Conservation (phyloP, 2,888 invertebrate species). For the Eudemis profundana region DNA sequence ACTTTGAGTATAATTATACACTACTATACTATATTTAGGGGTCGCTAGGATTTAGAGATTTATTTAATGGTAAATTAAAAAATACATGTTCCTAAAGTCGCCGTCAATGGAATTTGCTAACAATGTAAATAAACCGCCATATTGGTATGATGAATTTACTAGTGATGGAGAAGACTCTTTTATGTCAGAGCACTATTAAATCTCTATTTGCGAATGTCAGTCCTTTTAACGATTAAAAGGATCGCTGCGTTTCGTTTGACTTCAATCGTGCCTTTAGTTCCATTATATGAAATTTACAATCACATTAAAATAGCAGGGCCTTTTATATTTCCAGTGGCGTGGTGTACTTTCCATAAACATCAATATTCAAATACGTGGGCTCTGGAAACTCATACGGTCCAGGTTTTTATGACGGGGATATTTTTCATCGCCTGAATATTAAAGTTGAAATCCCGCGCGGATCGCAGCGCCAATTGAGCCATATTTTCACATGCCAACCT, state of each 20-base stretch:
- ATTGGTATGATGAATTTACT: too few relatives aligned
- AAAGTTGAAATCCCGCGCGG: constrained; percentile 73
- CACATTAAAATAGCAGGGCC: constrained; percentile 50
- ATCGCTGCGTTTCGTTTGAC: constrained; percentile 25
- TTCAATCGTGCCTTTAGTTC: constrained; percentile 53
- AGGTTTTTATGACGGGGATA: constrained; percentile 76
- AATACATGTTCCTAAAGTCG: too few relatives aligned
- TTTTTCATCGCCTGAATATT: constrained; percentile 81
- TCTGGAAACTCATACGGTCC: constrained; percentile 78
- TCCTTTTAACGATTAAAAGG: not conserved
- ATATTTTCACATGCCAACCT: constrained; percentile 76
- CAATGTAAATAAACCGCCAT: too few relatives aligned
- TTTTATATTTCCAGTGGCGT: constrained; percentile 55
- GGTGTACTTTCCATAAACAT: constrained; percentile 73
- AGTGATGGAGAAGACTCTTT: too few relatives aligned
- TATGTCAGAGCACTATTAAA: not conserved
- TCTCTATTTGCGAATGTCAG: not conserved
- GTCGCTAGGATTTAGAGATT: too few relatives aligned
- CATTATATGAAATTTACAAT: constrained; percentile 56
- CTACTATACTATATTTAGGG: too few relatives aligned
- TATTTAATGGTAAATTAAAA: too few relatives aligned
- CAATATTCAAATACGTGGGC: constrained; percentile 77
- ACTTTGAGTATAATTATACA: too few relatives aligned
- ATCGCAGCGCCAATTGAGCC: constrained; percentile 73
- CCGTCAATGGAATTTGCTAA: too few relatives aligned